Conservation (phyloP, 2,797 vertebrate genomes). For the Rhinophrynus dorsalis region DNA sequence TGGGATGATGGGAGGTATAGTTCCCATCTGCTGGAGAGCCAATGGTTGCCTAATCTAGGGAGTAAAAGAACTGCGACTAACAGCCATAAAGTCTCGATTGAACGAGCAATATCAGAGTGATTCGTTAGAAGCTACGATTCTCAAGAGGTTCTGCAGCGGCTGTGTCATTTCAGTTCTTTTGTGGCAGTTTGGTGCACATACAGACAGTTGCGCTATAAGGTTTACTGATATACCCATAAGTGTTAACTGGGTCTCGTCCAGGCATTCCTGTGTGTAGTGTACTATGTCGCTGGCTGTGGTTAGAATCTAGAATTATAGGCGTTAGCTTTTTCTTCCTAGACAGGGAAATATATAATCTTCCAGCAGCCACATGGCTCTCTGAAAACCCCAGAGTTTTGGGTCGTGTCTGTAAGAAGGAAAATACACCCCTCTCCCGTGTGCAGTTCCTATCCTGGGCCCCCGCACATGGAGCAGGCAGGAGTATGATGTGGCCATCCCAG, state of each 20-base stretch:
- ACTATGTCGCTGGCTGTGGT: slow-evolving; percentile 21
- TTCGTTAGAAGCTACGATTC: too few relatives aligned
- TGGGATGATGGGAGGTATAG: too few relatives aligned
- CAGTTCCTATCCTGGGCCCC: slow-evolving; percentile 51
- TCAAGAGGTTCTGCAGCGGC: too few relatives aligned
- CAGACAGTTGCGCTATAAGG: too few relatives aligned
- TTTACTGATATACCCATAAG: too few relatives aligned
- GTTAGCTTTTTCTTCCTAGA: slow-evolving; percentile 20
- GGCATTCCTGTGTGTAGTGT: slow-evolving; percentile 9
- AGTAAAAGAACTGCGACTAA: too few relatives aligned
- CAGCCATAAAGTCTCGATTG: too few relatives aligned
- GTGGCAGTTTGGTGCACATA: neutral
- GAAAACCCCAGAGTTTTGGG: slow-evolving; percentile 20
- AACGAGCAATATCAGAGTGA: too few relatives aligned
- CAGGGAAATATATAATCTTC: slow-evolving; percentile 15
- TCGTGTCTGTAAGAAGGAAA: slow-evolving; percentile 59
- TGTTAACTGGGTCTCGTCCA: neutral
- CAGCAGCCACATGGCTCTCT: slow-evolving; percentile 15
- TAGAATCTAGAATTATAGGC: slow-evolving; percentile 33
- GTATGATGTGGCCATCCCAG: slow-evolving; percentile 61
- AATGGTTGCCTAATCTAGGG: too few relatives aligned
- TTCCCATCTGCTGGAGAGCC: too few relatives aligned
- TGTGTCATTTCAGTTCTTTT: too few relatives aligned
- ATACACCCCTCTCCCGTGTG: slow-evolving; percentile 55
- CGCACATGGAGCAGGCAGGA: slow-evolving; percentile 58